A percentile compares a stretch with the other conserved stretches of the same genome.
Conservation (phyloP, 2,113 vertebrate genomes). For the Oreochromis spilurus region DNA sequence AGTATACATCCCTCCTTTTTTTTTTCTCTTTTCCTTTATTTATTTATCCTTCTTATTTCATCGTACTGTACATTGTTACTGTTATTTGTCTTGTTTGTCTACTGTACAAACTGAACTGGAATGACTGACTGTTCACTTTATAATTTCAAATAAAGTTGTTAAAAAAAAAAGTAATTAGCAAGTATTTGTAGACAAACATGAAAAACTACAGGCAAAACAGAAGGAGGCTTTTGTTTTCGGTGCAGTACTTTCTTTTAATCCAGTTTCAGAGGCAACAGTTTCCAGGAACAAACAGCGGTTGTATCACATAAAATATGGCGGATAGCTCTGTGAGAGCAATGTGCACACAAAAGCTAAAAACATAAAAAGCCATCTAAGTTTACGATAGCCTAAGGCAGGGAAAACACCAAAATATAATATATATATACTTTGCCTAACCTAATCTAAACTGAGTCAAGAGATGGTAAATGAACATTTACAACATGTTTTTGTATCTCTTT, state of each 20-base stretch:
- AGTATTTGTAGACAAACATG: not conserved
- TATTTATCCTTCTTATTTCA: too few species aligned
- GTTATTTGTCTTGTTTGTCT: too few species aligned
- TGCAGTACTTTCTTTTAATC: not conserved
- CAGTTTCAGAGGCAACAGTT: not conserved
- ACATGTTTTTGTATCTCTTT: not conserved
- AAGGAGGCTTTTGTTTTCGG: not conserved
- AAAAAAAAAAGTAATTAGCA: too few species aligned
- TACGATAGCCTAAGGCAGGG: not conserved
- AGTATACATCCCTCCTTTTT: too few species aligned
- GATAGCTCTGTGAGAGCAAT: not conserved
- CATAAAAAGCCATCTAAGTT: not conserved
- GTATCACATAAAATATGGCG: not conserved
- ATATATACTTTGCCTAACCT: not conserved
- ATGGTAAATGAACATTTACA: not conserved
- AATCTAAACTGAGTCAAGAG: not conserved
- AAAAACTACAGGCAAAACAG: not conserved
- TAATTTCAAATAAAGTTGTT: too few species aligned
- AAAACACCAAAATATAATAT: not conserved
- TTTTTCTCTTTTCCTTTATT: too few species aligned
- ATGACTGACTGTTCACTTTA: too few species aligned
- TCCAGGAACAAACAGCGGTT: not conserved
- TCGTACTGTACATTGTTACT: too few species aligned
- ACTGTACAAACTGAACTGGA: too few species aligned
- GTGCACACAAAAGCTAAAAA: not conserved